These are phyloP conservation scores for Megaleporinus macrocephalus DNA, from an alignment of 2,113 vertebrate species.

Conservation along the genomic window DNA sequence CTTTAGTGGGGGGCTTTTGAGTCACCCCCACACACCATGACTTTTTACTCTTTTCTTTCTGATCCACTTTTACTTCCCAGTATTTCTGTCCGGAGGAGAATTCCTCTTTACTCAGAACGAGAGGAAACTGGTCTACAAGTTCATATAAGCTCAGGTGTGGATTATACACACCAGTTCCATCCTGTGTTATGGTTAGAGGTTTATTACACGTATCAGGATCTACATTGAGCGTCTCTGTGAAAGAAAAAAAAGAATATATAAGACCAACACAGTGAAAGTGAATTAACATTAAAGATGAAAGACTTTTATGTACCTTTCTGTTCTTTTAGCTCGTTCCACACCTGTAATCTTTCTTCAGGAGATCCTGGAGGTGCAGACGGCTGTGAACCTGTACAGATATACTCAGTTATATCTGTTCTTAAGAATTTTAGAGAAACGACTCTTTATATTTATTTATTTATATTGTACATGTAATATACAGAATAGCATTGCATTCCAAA, in stretches of 20 bases:
- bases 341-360: no score
- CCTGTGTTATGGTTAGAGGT: neutral
- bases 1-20: slow-evolving; percentile 1
- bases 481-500: no score
- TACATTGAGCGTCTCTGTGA: slow-evolving; percentile 21
- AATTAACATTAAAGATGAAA: no score
- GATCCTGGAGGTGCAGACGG: no score
- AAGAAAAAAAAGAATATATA: neutral
- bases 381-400: no score
- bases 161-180: neutral
- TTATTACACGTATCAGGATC: neutral
- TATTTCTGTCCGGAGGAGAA: slow-evolving; percentile 8
- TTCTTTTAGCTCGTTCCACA: no score
- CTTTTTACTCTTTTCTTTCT: neutral
- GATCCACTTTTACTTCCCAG: slow-evolving; percentile 28
- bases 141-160: rapidly evolving
- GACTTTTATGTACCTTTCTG: no score
- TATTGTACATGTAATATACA: no score
- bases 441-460: no score
- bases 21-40: slow-evolving; percentile 39
- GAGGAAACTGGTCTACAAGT: neutral
- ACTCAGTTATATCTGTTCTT: no score
- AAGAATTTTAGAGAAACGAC: no score
- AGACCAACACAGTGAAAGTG: no score
- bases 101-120: neutral